These are phyloP conservation scores for Seison nebaliae DNA, from an alignment of 1,140 invertebrate genomes.

Conservation along the genomic window DNA sequence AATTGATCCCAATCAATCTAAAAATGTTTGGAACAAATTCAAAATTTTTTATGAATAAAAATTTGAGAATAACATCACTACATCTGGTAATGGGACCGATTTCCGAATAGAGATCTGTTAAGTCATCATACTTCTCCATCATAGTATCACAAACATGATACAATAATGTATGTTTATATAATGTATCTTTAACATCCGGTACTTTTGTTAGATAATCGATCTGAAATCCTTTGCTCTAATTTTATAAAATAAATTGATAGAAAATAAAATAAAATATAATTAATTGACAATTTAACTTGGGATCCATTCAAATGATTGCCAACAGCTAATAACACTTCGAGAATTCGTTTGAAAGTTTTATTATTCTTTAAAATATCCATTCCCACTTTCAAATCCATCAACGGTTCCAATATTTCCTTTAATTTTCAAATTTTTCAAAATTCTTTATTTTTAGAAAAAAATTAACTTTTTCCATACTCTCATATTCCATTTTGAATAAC, in stretches of 20 bases:
- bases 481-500: conserved; percentile 94
- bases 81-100: conserved; percentile 40
- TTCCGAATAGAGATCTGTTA: conserved; percentile 81
- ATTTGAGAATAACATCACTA: conserved; percentile 32
- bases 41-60: conserved; percentile 5
- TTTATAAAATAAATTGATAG: background rate
- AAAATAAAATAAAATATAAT: background rate
- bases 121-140: conserved; percentile 70
- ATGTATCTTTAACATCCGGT: conserved; percentile 93
- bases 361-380: conserved; percentile 48
- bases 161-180: conserved; percentile 82
- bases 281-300: conserved; percentile 33
- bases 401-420: conserved; percentile 80
- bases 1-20: conserved; percentile 29
- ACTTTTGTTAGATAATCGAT: conserved; percentile 89
- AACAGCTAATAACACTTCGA: conserved; percentile 67
- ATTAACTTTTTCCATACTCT: conserved; percentile 59
- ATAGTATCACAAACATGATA: conserved; percentile 92
- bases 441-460: background rate
- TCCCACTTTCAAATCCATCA: conserved; percentile 89
- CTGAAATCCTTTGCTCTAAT: conserved; percentile 66
- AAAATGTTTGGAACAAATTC: too few species aligned
- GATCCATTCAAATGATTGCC: conserved; percentile 87
- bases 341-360: conserved; percentile 71
- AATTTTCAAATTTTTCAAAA: background rate